A percentile compares a stretch with the other conserved stretches of the same genome.
These are phyloP conservation scores for Speoplatyrhinus poulsoni DNA, from an alignment of 2,113 vertebrate genomes.

Conservation along the genomic window DNA sequence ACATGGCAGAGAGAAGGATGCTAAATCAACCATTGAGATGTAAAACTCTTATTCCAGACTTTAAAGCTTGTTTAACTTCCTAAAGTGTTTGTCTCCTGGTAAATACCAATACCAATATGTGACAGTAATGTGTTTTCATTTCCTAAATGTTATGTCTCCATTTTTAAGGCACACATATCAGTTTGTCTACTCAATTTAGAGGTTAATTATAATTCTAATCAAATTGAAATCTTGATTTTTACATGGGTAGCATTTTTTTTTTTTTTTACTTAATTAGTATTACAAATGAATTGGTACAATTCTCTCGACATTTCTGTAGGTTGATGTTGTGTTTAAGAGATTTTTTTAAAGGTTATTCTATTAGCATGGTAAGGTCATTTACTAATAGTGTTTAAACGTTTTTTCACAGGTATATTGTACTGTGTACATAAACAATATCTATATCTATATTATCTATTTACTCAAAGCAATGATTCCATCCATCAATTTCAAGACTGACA, in stretches of 20 bases:
- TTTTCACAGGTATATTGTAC: constrained; percentile 70
- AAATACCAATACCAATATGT: constrained; percentile 40
- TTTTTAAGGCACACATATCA: constrained; percentile 65
- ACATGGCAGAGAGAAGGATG: constrained; percentile 55
- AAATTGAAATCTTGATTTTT: constrained; percentile 49
- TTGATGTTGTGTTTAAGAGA: constrained; percentile 68
- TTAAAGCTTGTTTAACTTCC: constrained; percentile 55
- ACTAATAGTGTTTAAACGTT: constrained; percentile 68
- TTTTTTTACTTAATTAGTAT: constrained; percentile 45
- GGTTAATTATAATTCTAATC: constrained; percentile 42
- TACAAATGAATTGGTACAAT: constrained; percentile 46
- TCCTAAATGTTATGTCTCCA: constrained; percentile 61
- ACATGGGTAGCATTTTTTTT: constrained; percentile 42
- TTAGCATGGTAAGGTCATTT: constrained; percentile 76
- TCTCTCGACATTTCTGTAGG: constrained; percentile 52
- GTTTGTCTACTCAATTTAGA: constrained; percentile 59
- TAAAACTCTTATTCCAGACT: constrained; percentile 46
- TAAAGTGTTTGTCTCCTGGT: constrained; percentile 60
- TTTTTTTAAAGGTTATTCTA: constrained; percentile 69
- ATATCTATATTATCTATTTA: constrained; percentile 76
- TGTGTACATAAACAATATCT: constrained; percentile 77
- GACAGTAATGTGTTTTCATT: constrained; percentile 50
- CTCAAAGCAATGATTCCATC: constrained; percentile 72
- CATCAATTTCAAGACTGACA: constrained; percentile 56
- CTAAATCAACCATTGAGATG: constrained; percentile 45